phyloP scores from a whole-genome alignment of 1,140 invertebrate species.

The Ostrea denselamellosa region DNA sequence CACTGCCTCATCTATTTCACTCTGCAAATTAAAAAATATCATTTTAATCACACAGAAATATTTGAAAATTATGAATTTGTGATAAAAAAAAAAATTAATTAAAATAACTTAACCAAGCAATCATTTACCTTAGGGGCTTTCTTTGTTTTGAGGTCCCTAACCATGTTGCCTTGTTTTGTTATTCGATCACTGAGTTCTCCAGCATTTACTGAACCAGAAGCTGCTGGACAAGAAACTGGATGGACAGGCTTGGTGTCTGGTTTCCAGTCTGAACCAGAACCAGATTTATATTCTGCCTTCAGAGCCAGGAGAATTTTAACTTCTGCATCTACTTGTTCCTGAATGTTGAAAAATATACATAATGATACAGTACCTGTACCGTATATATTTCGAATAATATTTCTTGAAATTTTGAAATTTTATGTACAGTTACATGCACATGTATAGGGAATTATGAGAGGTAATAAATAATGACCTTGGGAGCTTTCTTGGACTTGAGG shows the following conservation, averaged over 20 bases:
- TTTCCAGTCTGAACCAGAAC: constrained; percentile 82
- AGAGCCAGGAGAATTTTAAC: constrained; percentile 86
- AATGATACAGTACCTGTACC: no score
- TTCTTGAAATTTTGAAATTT: no score
- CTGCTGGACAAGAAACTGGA: constrained; percentile 43
- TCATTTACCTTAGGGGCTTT: constrained; percentile 70
- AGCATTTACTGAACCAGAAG: constrained; percentile 24
- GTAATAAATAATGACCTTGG: constrained; percentile 60
- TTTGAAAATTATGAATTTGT: no score
- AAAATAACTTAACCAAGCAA: no score
- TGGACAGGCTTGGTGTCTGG: constrained; percentile 53
- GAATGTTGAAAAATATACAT: not conserved
- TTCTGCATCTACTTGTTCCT: constrained; percentile 84
- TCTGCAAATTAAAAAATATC: no score
- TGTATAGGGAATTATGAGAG: not conserved
- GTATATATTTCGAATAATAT: no score
- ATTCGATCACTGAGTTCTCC: constrained; percentile 76
- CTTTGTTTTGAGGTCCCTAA: constrained; percentile 79
- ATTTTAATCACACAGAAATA: no score
- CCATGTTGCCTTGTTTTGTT: constrained; percentile 78
- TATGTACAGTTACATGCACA: no score
- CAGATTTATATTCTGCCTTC: constrained; percentile 88
- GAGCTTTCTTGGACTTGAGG: constrained; percentile 68
- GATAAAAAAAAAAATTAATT: no score
- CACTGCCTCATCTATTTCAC: constrained; percentile 82